Evolutionary conservation across 2,113 vertebrate genomes (phyloP).

Genomic region (Suncus etruscus): DNA sequence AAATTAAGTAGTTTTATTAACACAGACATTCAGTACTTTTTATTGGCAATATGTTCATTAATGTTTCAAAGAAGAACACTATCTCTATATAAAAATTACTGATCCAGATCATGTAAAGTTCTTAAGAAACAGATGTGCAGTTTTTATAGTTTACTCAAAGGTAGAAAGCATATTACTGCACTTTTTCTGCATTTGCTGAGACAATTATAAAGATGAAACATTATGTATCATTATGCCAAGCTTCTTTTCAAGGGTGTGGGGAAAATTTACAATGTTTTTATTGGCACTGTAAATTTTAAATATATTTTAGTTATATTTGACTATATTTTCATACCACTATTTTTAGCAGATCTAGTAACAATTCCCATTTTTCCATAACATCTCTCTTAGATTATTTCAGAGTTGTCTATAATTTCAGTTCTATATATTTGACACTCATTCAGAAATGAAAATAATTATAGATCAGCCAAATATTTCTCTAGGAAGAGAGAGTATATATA

Average conservation of each 20-base stretch:
- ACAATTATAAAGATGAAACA: conserved; percentile 59
- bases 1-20: background rate
- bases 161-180: background rate
- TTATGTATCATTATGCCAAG: conserved; percentile 11
- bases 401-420: background rate
- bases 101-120: conserved; percentile 49
- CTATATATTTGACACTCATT: background rate
- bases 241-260: background rate
- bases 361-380: background rate
- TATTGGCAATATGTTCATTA: conserved; percentile 17
- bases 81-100: conserved; percentile 53
- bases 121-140: conserved; percentile 60
- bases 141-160: conserved; percentile 59
- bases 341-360: background rate
- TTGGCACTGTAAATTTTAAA: no score
- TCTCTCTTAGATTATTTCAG: background rate
- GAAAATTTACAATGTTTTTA: background rate
- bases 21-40: background rate
- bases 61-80: conserved; percentile 21
- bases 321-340: background rate
- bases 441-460: background rate
- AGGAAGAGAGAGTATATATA: background rate
- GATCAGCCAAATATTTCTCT: background rate
- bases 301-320: background rate
- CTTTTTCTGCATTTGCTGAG: conserved; percentile 16